Percentiles rank a stretch among this genome's conserved stretches.
These are phyloP conservation scores for Ennomos quercinarius DNA, from an alignment of 2,888 invertebrate species.

Conservation along the genomic window DNA sequence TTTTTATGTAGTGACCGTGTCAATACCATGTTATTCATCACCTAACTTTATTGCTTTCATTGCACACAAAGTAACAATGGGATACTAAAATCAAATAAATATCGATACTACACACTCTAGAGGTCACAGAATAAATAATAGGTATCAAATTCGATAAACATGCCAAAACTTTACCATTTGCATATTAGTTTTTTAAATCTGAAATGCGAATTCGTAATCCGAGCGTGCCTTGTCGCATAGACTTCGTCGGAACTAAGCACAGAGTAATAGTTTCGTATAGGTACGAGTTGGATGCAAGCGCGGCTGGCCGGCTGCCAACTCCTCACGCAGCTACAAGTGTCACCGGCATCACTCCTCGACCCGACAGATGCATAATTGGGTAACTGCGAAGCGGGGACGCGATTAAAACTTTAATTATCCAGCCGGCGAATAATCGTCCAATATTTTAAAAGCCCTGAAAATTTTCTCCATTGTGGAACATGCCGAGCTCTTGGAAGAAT, in stretches of 20 bases:
- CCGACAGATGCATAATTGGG: conserved; percentile 71
- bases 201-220: conserved; percentile 41
- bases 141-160: conserved; percentile 10
- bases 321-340: conserved; percentile 74
- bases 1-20: background rate
- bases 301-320: conserved; percentile 71
- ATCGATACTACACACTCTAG: no score
- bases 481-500: conserved; percentile 22
- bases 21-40: background rate
- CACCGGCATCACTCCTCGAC: conserved; percentile 56
- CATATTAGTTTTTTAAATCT: conserved; percentile 28
- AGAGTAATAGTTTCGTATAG: conserved; percentile 39
- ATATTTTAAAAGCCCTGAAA: conserved; percentile 37
- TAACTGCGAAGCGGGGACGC: conserved; percentile 63
- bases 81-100: no score
- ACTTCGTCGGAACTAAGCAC: conserved; percentile 33
- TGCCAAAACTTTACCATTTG: conserved; percentile 10
- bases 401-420: conserved; percentile 58
- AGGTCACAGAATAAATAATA: background rate
- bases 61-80: no score
- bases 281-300: conserved; percentile 45
- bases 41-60: no score
- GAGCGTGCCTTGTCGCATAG: conserved; percentile 43
- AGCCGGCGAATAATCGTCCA: conserved; percentile 38
- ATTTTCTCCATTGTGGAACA: conserved; percentile 39